Conservation (phyloP, 2,113 vertebrate genomes). For the Poeciliopsis turrubarensis region DNA sequence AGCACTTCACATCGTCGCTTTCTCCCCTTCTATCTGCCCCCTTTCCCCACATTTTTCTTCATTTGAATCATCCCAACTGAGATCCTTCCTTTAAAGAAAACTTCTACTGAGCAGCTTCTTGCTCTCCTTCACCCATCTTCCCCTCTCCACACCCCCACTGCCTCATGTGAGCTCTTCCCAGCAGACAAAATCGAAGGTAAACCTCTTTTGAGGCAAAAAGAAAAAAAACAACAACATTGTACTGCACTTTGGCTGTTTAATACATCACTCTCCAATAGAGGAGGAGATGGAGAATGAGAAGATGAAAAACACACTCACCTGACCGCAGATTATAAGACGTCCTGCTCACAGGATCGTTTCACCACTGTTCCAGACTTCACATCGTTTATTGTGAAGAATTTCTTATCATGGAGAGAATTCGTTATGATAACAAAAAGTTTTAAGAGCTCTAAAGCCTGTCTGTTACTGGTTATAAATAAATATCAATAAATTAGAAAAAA, state of each 20-base stretch:
- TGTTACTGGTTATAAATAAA: too few species aligned
- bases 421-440: too few species aligned
- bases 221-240: constrained; percentile 1
- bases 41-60: constrained; percentile 7
- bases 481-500: too few species aligned
- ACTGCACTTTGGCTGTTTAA: constrained; percentile 43
- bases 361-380: neutral
- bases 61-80: constrained; percentile 35
- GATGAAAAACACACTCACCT: constrained; percentile 25
- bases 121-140: constrained; percentile 43
- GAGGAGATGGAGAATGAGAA: constrained; percentile 3
- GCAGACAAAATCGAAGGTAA: constrained; percentile 73
- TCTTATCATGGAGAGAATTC: too few species aligned
- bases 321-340: constrained; percentile 11
- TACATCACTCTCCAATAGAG: constrained; percentile 24
- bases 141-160: constrained; percentile 25
- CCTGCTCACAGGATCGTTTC: constrained; percentile 5
- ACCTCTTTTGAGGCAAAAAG: constrained; percentile 62
- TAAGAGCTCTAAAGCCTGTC: too few species aligned
- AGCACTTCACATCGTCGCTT: constrained; percentile 50
- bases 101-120: constrained; percentile 71
- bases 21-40: neutral
- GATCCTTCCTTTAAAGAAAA: constrained; percentile 70
- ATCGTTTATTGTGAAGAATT: too few species aligned
- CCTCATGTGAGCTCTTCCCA: constrained; percentile 67